Evolutionary conservation across 2,888 invertebrate genomes (phyloP), one percentile per base, ranked within the genome.

Genomic region (Toxonevra muliebris): DNA sequence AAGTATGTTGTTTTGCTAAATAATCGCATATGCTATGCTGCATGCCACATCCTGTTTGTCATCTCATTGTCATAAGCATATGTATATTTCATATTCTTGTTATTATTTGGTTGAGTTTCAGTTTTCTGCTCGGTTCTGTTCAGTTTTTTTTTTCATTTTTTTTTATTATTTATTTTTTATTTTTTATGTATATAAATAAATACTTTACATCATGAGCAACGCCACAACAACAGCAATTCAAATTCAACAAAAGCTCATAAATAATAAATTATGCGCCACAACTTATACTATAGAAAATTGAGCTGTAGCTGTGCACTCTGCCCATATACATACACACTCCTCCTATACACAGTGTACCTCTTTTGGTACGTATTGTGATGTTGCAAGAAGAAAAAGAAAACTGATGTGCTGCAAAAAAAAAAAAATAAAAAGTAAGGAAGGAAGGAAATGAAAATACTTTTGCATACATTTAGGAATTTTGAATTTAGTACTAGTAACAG

Each of bases 181-280:
- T n/a, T n/a, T n/a, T n/a, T n/a, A 4, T 30, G 7, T 30, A 4
- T 30, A 30, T 30, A 30, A 30, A 30, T 30, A 62, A 66, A 66
- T 62, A 67, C 58, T 42, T 55, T 60, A 62, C 53, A 68, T 68
- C 60, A 68, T 63, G 59, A 64, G 64, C 68, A 68, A 61, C 57
- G 55, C 63, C 71, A 54, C 68, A 60, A 64, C 58, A 66, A 66
- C 42, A 55, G 40, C 60, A 66, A 60, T 78, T 74, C 74, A 67
- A 71, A 72, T 72, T 64, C 69, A 69, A 62, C 74, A 69, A 71
- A 74, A 69, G 66, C 71, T 73, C 73, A 73, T 73, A 75, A 75
- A 73, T 75, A 73, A 73, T 75, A 73, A 75, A 75, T 75, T 73
- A 73, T 72, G 69, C 68, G 67, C 63, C 63, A 68, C 68, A 70